Conservation (phyloP, 2,113 vertebrate genomes). For the Lophochroa leadbeateri region DNA sequence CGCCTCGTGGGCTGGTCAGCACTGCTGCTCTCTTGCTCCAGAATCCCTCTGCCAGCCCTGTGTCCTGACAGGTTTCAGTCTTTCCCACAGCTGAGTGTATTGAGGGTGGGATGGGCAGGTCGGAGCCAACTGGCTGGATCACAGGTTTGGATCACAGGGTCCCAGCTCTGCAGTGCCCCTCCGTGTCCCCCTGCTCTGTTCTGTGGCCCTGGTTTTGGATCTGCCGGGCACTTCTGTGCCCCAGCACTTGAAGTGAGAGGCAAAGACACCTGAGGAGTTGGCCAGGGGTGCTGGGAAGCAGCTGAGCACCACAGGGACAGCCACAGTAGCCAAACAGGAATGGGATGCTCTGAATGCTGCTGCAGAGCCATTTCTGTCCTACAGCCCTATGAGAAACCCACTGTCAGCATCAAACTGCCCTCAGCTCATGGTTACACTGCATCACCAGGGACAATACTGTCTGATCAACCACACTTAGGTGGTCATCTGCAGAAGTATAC, state of each 20-base stretch:
- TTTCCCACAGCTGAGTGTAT: neutral
- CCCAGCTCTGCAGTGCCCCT: accelerated
- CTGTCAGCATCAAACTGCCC: neutral
- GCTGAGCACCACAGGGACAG: neutral
- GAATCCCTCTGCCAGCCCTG: neutral
- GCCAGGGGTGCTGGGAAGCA: neutral
- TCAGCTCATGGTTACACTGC: neutral
- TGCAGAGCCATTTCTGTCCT: neutral
- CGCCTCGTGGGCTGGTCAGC: neutral
- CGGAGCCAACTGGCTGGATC: neutral
- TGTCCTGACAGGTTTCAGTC: neutral
- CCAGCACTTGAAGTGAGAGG: neutral
- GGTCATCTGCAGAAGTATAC: neutral
- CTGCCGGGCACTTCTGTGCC: neutral
- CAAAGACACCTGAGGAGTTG: neutral
- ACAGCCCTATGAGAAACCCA: neutral
- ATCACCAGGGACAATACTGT: accelerated
- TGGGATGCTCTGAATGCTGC: neutral
- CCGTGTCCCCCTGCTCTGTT: neutral
- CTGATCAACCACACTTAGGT: neutral
- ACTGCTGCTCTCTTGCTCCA: neutral
- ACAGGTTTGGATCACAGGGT: neutral
- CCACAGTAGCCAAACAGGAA: neutral
- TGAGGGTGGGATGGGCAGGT: neutral
- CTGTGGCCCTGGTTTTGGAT: neutral